Percentiles rank a stretch among this genome's conserved stretches.
These are phyloP conservation scores for Nymphalis io DNA, from an alignment of 1,140 invertebrate genomes.

Conservation along the genomic window DNA sequence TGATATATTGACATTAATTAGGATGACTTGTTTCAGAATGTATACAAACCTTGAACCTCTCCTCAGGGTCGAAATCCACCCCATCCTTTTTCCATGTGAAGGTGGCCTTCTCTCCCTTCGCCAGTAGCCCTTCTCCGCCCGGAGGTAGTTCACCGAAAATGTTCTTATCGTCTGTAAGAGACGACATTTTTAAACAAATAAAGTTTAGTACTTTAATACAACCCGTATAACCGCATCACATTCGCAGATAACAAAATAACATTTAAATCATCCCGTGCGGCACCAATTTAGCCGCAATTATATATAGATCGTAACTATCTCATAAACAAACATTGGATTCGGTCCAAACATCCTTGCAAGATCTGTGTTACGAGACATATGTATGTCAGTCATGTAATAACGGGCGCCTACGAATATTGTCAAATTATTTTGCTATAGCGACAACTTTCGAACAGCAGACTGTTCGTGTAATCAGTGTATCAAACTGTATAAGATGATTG, in stretches of 20 bases:
- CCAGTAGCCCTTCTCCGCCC: slow-evolving; percentile 83
- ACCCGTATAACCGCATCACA: slow-evolving; percentile 25
- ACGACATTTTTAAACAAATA: slow-evolving; percentile 22
- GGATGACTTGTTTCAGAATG: not conserved
- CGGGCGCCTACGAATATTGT: slow-evolving; percentile 22
- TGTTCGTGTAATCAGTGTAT: not conserved
- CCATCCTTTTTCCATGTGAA: slow-evolving; percentile 97
- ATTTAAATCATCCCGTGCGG: slow-evolving; percentile 34
- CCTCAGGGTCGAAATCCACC: slow-evolving; percentile 93
- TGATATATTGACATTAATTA: not conserved
- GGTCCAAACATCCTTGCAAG: slow-evolving; percentile 50
- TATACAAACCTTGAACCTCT: slow-evolving; percentile 91
- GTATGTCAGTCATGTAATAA: slow-evolving; percentile 34
- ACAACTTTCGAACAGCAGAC: not conserved
- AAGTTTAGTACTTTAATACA: slow-evolving; percentile 20
- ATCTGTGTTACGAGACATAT: slow-evolving; percentile 44
- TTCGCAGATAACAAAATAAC: slow-evolving; percentile 34
- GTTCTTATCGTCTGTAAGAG: slow-evolving; percentile 86
- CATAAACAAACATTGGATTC: slow-evolving; percentile 59
- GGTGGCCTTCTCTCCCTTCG: slow-evolving; percentile 88
- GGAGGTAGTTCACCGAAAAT: slow-evolving; percentile 88
- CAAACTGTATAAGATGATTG: not conserved
- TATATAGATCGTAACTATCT: slow-evolving; percentile 44
- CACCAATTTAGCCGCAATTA: slow-evolving; percentile 43
- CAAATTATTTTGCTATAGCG: slow-evolving; percentile 5